Percentiles rank a stretch among this genome's conserved stretches.
Evolutionary conservation across 2,113 vertebrate species (phyloP).

Genomic region (Onychostruthus taczanowskii): DNA sequence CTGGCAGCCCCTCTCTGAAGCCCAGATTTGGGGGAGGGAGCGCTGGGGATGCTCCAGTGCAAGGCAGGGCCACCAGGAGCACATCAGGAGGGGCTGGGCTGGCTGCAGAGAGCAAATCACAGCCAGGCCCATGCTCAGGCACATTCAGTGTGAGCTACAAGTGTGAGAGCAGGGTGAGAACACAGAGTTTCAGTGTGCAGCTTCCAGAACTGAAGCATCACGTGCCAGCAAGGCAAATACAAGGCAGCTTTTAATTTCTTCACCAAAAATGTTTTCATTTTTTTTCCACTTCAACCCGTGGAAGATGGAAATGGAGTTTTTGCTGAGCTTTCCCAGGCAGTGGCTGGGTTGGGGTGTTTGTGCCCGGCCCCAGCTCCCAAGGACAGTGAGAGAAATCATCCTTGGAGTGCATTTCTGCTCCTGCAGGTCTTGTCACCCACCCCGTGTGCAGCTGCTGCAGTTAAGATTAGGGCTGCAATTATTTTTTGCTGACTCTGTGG

Average conservation of each 20-base stretch:
- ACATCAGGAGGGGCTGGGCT: not conserved
- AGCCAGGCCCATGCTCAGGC: not conserved
- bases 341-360: not conserved
- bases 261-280: not conserved
- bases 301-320: not conserved
- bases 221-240: not conserved
- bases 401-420: not conserved
- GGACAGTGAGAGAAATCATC: not conserved
- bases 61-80: not conserved
- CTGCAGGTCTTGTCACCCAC: not conserved
- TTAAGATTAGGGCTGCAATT: slow-evolving; percentile 12
- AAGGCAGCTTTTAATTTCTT: not conserved
- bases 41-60: not conserved
- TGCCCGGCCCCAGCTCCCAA: not conserved
- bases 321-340: not conserved
- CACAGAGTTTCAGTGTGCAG: not conserved
- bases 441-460: not conserved
- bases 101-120: not conserved
- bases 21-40: not conserved
- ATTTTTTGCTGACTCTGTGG: slow-evolving; percentile 66
- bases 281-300: accelerated
- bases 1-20: not conserved
- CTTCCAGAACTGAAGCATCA: not conserved
- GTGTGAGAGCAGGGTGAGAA: not conserved
- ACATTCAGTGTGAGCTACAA: accelerated